Evolutionary conservation across 2,797 vertebrate genomes (phyloP).

Genomic region (Sebastes iracundus): DNA sequence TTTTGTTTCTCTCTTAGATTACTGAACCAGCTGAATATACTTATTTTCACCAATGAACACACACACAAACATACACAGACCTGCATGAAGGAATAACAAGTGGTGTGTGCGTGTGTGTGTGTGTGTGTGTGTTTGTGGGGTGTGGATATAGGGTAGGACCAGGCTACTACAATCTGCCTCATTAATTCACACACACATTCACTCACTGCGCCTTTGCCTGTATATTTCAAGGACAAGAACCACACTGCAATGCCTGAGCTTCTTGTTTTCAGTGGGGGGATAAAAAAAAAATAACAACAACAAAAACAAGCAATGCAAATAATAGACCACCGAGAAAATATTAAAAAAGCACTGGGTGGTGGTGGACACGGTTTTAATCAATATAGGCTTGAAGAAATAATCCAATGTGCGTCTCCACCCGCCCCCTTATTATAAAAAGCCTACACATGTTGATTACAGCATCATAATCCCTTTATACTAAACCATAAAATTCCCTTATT

Average conservation of each 20-base stretch:
- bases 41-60: not conserved
- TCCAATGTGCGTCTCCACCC: constrained; percentile 43
- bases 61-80: constrained; percentile 2
- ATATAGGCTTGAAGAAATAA: constrained; percentile 40
- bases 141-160: constrained; percentile 45
- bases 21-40: not conserved
- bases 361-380: constrained; percentile 50
- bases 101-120: constrained; percentile 7
- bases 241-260: constrained; percentile 36
- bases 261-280: not conserved
- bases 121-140: constrained; percentile 21
- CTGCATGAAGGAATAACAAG: constrained; percentile 39
- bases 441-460: constrained; percentile 68
- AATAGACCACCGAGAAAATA: constrained; percentile 9
- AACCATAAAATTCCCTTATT: not conserved
- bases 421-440: constrained; percentile 32
- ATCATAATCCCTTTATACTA: not conserved
- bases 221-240: constrained; percentile 73
- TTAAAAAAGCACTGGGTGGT: constrained; percentile 24
- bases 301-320: constrained; percentile 8
- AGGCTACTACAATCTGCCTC: constrained; percentile 55
- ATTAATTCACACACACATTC: constrained; percentile 62
- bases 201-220: constrained; percentile 63
- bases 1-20: not conserved
- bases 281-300: not conserved